Evolutionary conservation across 2,888 invertebrate species (phyloP).

Genomic region (Pachliopta kotzebuea): DNA sequence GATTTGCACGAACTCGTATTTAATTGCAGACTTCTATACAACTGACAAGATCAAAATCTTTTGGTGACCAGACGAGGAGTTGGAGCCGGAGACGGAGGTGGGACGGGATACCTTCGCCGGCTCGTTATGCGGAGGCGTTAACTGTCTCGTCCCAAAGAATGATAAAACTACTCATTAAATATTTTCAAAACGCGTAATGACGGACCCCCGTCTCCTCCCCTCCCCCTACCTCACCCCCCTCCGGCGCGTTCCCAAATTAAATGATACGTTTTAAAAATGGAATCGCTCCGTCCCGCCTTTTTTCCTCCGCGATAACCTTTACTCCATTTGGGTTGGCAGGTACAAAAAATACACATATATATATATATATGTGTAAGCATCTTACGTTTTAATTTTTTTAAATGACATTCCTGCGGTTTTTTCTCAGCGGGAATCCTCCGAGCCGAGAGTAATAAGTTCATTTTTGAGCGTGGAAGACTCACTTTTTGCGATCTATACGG

Average conservation of each 20-base stretch:
- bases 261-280: conserved; percentile 81
- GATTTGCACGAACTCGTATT: conserved; percentile 14
- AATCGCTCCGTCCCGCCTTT: conserved; percentile 79
- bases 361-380: too few species aligned
- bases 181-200: conserved; percentile 74
- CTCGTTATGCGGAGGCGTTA: conserved; percentile 57
- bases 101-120: neutral
- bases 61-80: neutral
- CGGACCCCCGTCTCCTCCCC: conserved; percentile 80
- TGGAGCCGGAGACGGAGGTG: too few species aligned
- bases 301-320: conserved; percentile 78
- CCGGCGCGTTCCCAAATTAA: conserved; percentile 80
- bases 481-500: conserved; percentile 67
- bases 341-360: conserved; percentile 61
- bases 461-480: conserved; percentile 44
- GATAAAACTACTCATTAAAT: conserved; percentile 42
- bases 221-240: too few species aligned
- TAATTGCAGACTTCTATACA: conserved; percentile 19
- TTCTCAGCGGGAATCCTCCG: conserved; percentile 69
- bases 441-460: conserved; percentile 60
- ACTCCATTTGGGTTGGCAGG: conserved; percentile 74
- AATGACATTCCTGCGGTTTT: conserved; percentile 80
- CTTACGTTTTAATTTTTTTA: conserved; percentile 77
- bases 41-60: conserved; percentile 15
- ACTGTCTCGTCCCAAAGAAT: conserved; percentile 58